These are phyloP conservation scores for Hoplostethus mediterraneus DNA, from an alignment of 2,797 vertebrate species.

Conservation along the genomic window DNA sequence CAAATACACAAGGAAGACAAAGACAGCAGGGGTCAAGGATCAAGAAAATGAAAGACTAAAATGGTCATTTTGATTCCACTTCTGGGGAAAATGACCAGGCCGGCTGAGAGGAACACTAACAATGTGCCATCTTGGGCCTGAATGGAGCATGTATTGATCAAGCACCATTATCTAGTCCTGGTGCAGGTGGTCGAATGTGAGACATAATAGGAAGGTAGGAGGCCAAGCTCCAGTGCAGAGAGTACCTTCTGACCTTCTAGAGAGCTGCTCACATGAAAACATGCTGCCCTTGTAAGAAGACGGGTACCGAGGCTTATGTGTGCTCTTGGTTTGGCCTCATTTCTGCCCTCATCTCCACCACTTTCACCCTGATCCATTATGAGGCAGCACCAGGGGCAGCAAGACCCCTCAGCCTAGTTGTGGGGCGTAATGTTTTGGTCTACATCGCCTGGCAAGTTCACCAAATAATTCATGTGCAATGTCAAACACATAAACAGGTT, in stretches of 20 bases:
- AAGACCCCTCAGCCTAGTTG: background rate
- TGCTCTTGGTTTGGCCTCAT: constrained; percentile 9
- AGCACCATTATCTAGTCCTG: constrained; percentile 40
- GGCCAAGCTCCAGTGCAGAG: background rate
- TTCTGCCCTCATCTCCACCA: background rate
- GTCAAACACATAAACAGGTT: background rate
- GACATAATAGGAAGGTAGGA: background rate
- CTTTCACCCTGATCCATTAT: background rate
- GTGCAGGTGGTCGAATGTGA: constrained; percentile 6
- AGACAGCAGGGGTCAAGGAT: background rate
- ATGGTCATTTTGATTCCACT: constrained; percentile 11
- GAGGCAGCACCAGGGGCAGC: background rate
- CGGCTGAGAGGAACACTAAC: constrained; percentile 33
- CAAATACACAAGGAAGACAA: constrained; percentile 12
- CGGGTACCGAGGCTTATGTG: constrained; percentile 8
- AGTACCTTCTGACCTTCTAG: background rate
- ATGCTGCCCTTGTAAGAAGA: constrained; percentile 22
- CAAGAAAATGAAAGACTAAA: background rate
- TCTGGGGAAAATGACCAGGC: constrained; percentile 18
- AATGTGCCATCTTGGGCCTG: constrained; percentile 46
- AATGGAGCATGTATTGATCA: constrained; percentile 44
- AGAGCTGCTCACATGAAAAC: constrained; percentile 32
- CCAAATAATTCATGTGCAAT: background rate
- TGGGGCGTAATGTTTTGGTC: background rate
- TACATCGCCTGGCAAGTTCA: background rate